A percentile compares a stretch with the other conserved stretches of the same genome.
Conservation (phyloP, 2,797 vertebrate genomes). For the Phaenicophaeus curvirostris region DNA sequence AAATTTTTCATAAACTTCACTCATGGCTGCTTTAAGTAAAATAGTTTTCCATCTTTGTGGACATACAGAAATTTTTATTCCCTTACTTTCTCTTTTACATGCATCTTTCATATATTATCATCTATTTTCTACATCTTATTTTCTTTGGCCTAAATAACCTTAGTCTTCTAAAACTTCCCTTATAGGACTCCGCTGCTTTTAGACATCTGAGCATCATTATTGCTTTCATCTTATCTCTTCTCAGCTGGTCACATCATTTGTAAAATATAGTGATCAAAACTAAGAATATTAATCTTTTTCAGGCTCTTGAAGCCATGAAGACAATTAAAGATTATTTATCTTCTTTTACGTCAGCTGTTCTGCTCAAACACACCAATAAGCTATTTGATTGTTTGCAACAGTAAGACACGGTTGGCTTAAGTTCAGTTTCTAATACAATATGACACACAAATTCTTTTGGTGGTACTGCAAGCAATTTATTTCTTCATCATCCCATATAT, state of each 20-base stretch:
- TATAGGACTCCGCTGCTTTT: background rate
- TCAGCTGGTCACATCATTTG: background rate
- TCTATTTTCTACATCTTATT: background rate
- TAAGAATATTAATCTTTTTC: background rate
- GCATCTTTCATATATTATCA: background rate
- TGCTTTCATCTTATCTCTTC: background rate
- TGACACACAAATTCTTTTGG: background rate
- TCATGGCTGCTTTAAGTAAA: background rate
- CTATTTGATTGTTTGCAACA: background rate
- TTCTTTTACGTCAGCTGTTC: background rate
- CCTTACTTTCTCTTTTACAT: background rate
- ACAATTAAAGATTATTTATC: background rate
- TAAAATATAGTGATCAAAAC: background rate
- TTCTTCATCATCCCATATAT: background rate
- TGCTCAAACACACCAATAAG: background rate
- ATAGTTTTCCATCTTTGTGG: background rate
- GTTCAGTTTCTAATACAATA: background rate
- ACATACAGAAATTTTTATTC: background rate
- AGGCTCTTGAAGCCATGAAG: background rate
- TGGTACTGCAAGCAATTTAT: background rate
- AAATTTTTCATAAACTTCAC: background rate
- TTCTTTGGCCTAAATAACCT: background rate
- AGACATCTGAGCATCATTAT: background rate
- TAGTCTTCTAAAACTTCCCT: background rate
- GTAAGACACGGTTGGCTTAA: background rate